phyloP scores from a whole-genome alignment of 2,888 invertebrate species.

The Raillietiella orientalis region DNA sequence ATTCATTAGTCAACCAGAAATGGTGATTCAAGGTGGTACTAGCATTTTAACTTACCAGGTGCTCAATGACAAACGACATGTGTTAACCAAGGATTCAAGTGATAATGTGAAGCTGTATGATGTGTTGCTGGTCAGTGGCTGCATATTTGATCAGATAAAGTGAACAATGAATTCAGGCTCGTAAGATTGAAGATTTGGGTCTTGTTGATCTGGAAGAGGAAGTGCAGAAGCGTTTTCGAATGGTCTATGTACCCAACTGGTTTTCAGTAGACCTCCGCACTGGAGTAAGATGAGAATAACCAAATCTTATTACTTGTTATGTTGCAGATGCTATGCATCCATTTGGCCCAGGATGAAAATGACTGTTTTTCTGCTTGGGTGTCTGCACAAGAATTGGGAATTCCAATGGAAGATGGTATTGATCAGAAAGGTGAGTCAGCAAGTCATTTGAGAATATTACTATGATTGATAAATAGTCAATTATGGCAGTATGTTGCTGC shows the following conservation, averaged over 20 bases:
- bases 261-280: constrained; percentile 96
- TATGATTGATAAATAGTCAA: constrained; percentile 26
- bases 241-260: constrained; percentile 94
- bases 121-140: constrained; percentile 38
- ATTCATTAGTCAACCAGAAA: not conserved
- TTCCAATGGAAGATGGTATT: constrained; percentile 26
- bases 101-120: constrained; percentile 69
- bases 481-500: constrained; percentile 67
- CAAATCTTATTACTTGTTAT: constrained; percentile 2
- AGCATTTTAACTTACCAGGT: constrained; percentile 73
- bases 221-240: constrained; percentile 59
- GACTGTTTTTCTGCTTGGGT: constrained; percentile 98
- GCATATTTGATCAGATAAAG: constrained; percentile 1
- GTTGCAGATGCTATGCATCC: constrained; percentile 68
- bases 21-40: constrained; percentile 44
- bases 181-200: constrained; percentile 66
- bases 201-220: constrained; percentile 71
- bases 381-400: constrained; percentile 71
- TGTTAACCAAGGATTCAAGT: constrained; percentile 80
- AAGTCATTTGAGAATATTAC: not conserved
- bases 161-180: constrained; percentile 17
- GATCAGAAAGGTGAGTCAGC: constrained; percentile 33
- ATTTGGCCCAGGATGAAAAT: constrained; percentile 80
- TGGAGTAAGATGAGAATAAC: constrained; percentile 26
- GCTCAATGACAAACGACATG: constrained; percentile 80